These are phyloP conservation scores for Micoletzkya japonica DNA, from an alignment of 2,888 invertebrate species.

Conservation along the genomic window DNA sequence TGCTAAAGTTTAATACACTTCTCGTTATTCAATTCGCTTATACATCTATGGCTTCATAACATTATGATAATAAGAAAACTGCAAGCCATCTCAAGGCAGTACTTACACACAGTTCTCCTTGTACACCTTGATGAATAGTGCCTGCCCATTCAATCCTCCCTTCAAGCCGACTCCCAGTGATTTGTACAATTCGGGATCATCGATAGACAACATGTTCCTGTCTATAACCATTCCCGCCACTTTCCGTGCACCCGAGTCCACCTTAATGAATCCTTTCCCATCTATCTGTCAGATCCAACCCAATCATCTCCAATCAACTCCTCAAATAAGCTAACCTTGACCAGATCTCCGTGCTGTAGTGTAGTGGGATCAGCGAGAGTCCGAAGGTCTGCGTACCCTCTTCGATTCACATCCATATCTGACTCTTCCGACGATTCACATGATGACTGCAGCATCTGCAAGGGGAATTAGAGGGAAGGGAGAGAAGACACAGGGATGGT, in stretches of 20 bases:
- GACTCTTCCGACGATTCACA: conserved; percentile 22
- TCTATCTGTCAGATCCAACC: too few species aligned
- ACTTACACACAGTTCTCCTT: not conserved
- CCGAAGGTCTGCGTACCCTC: not conserved
- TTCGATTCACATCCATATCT: not conserved
- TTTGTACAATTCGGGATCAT: not conserved
- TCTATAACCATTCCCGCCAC: not conserved
- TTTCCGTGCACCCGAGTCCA: not conserved
- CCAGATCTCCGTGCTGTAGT: conserved; percentile 27
- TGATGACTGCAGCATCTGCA: conserved; percentile 3
- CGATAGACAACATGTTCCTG: not conserved
- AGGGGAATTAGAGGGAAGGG: not conserved
- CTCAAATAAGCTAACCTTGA: conserved; percentile 23
- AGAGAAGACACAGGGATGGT: not conserved
- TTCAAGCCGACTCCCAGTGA: too few species aligned
- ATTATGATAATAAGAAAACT: not conserved
- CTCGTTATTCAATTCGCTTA: too few species aligned
- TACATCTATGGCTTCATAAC: too few species aligned
- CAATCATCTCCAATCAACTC: too few species aligned
- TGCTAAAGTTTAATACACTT: too few species aligned
- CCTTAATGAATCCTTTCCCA: not conserved
- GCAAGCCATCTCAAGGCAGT: not conserved
- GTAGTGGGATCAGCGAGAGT: conserved; percentile 4
- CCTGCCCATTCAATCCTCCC: too few species aligned
- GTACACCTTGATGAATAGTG: too few species aligned